Conservation (phyloP, 1,140 invertebrate species). For the Drosophila auraria region DNA sequence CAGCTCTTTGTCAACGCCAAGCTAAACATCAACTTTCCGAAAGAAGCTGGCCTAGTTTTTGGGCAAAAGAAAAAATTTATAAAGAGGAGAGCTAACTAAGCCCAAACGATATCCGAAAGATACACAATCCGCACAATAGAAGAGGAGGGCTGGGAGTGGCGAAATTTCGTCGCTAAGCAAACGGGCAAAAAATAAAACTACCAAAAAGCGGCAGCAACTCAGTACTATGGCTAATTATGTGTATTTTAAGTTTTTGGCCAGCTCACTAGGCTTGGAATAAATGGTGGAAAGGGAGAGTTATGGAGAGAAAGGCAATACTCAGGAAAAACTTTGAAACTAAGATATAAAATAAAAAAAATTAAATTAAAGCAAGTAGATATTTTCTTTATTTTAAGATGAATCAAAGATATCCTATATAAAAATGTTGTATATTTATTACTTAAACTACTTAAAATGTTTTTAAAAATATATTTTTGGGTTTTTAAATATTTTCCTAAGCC, state of each 20-base stretch:
- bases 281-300: background rate
- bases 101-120: conserved; percentile 40
- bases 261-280: conserved; percentile 61
- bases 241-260: conserved; percentile 76
- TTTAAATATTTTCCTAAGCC: background rate
- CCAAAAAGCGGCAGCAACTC: conserved; percentile 1
- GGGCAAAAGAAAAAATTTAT: background rate
- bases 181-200: conserved; percentile 43
- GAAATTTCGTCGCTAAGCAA: conserved; percentile 48
- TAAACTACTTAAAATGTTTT: background rate
- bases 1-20: conserved; percentile 32
- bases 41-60: conserved; percentile 67
- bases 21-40: conserved; percentile 51
- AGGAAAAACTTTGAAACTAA: background rate
- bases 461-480: background rate
- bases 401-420: background rate
- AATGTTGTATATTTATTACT: background rate
- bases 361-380: background rate
- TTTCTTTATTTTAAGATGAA: background rate
- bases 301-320: background rate
- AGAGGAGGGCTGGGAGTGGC: background rate
- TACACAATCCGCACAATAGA: conserved; percentile 25
- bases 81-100: conserved; percentile 9
- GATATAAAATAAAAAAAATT: background rate
- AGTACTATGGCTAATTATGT: conserved; percentile 79